Evolutionary conservation across 2,797 vertebrate genomes (phyloP).

Genomic region (Eidolon dupreanum): DNA sequence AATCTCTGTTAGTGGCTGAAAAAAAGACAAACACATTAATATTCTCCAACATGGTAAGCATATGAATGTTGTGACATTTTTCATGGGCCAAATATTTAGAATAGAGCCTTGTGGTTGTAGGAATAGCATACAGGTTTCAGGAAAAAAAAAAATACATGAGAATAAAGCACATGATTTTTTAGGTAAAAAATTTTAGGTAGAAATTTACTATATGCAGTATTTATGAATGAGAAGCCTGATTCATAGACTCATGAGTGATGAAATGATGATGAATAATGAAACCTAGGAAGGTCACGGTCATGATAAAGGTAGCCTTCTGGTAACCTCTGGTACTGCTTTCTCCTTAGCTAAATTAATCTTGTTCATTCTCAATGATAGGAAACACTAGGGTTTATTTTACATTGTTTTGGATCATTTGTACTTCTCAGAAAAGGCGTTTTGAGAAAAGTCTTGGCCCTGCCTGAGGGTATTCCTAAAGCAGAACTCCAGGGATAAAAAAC

Average conservation of each 20-base stretch:
- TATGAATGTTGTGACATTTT: neutral
- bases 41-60: neutral
- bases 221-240: neutral
- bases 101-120: neutral
- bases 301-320: neutral
- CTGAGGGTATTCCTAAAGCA: neutral
- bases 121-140: neutral
- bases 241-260: neutral
- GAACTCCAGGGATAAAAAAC: constrained; percentile 35
- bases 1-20: neutral
- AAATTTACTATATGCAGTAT: neutral
- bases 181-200: neutral
- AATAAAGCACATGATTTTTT: neutral
- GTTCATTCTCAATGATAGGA: neutral
- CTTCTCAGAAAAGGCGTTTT: neutral
- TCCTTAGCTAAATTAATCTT: neutral
- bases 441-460: constrained; percentile 7
- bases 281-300: neutral
- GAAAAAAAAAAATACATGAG: neutral
- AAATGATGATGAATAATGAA: neutral
- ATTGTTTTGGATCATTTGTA: neutral
- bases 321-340: neutral
- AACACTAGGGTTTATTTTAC: constrained; percentile 8
- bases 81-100: neutral
- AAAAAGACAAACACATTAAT: neutral